A percentile compares a stretch with the other conserved stretches of the same genome.
These are phyloP conservation scores for Ispidina picta DNA, from an alignment of 2,797 vertebrate genomes.

Conservation along the genomic window DNA sequence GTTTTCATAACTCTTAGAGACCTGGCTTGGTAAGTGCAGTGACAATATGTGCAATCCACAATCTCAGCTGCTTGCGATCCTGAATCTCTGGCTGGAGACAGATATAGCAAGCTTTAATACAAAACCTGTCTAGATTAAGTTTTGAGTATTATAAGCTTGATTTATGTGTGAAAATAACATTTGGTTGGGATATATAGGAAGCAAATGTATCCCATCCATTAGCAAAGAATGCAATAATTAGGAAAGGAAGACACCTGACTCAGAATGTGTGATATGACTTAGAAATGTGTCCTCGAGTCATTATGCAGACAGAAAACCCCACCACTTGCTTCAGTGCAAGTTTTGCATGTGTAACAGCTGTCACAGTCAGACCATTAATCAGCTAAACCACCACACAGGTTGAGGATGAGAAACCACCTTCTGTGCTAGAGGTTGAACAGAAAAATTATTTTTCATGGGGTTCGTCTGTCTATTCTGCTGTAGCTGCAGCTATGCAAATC, in stretches of 20 bases:
- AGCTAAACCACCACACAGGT: slow-evolving; percentile 59
- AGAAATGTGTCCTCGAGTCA: slow-evolving; percentile 45
- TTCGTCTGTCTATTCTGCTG: slow-evolving; percentile 9
- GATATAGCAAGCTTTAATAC: background rate
- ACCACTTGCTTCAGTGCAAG: slow-evolving; percentile 31
- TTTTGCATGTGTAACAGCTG: slow-evolving; percentile 60
- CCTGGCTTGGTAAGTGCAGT: slow-evolving; percentile 8
- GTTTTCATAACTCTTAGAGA: slow-evolving; percentile 10
- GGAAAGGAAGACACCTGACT: slow-evolving; percentile 23
- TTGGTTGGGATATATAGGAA: slow-evolving; percentile 2
- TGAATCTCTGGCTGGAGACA: background rate
- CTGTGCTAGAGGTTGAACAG: slow-evolving; percentile 31
- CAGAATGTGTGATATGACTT: background rate
- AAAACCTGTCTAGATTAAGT: background rate
- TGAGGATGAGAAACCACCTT: slow-evolving; percentile 58
- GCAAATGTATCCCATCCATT: slow-evolving; percentile 37
- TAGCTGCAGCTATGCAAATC: background rate
- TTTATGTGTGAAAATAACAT: slow-evolving; percentile 11
- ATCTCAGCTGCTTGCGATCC: background rate
- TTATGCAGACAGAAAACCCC: slow-evolving; percentile 39
- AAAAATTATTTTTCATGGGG: background rate
- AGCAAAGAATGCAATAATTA: slow-evolving; percentile 52
- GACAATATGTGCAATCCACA: background rate
- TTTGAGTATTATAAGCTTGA: slow-evolving; percentile 18
- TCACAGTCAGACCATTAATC: slow-evolving; percentile 54